Conservation (phyloP, 2,888 invertebrate species). For the Pterostichus madidus region DNA sequence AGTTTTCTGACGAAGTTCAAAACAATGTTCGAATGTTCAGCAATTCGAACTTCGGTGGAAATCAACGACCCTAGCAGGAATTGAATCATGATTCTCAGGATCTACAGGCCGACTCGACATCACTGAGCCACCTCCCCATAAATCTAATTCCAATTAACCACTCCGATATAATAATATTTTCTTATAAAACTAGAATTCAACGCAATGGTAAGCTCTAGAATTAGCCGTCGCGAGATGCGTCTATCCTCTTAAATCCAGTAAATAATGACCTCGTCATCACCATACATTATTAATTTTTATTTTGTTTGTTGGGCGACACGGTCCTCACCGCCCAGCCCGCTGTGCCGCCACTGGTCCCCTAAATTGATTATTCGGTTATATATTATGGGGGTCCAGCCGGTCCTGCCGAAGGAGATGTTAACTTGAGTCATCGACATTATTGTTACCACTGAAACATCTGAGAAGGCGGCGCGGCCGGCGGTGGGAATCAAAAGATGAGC, state of each 20-base stretch:
- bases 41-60: too few relatives aligned
- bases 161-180: too few relatives aligned
- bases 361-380: conserved; percentile 65
- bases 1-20: too few relatives aligned
- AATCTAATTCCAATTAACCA: too few relatives aligned
- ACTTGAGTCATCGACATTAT: conserved; percentile 52
- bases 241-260: conserved; percentile 52
- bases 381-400: conserved; percentile 23
- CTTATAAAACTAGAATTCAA: not conserved
- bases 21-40: too few relatives aligned
- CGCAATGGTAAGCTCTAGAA: conserved; percentile 3
- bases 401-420: conserved; percentile 50
- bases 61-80: too few relatives aligned
- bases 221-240: not conserved
- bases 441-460: conserved; percentile 54
- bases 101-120: too few relatives aligned
- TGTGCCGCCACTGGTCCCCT: conserved; percentile 42
- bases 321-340: conserved; percentile 47
- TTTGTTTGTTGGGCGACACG: conserved; percentile 63
- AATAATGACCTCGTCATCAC: conserved; percentile 67
- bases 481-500: conserved; percentile 44
- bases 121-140: too few relatives aligned
- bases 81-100: too few relatives aligned
- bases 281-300: conserved; percentile 66
- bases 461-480: conserved; percentile 33